These are phyloP conservation scores for Enteromius fasciolatus DNA, from an alignment of 2,797 vertebrate genomes.

Conservation along the genomic window DNA sequence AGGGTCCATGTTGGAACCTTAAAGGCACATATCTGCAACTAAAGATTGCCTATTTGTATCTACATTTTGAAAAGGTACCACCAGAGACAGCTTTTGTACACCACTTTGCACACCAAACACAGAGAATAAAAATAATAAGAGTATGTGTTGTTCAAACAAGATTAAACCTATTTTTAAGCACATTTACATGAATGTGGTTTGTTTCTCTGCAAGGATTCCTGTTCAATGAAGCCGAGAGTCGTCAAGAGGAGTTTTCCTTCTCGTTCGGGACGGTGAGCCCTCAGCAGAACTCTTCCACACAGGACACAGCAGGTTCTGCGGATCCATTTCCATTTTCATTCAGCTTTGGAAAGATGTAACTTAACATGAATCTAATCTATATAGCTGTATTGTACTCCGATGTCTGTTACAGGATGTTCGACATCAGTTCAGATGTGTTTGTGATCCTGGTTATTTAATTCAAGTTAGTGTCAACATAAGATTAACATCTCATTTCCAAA, in stretches of 20 bases:
- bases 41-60: background rate
- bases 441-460: background rate
- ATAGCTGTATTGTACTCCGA: background rate
- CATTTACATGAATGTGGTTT: background rate
- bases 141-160: background rate
- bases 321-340: slow-evolving; percentile 77
- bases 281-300: slow-evolving; percentile 35
- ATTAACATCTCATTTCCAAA: background rate
- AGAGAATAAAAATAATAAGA: background rate
- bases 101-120: background rate
- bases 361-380: background rate
- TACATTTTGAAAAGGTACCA: background rate
- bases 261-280: slow-evolving; percentile 68
- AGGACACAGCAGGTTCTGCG: slow-evolving; percentile 47
- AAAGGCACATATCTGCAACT: background rate
- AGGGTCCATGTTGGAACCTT: background rate
- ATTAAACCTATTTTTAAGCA: background rate
- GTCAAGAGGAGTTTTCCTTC: slow-evolving; percentile 74
- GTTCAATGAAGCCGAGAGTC: slow-evolving; percentile 71
- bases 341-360: slow-evolving; percentile 68
- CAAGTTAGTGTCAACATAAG: background rate
- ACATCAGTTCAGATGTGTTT: background rate
- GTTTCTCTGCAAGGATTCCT: slow-evolving; percentile 69
- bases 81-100: background rate
- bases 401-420: slow-evolving; percentile 3